Conservation (phyloP, 2,797 vertebrate species). For the Karalla daura region DNA sequence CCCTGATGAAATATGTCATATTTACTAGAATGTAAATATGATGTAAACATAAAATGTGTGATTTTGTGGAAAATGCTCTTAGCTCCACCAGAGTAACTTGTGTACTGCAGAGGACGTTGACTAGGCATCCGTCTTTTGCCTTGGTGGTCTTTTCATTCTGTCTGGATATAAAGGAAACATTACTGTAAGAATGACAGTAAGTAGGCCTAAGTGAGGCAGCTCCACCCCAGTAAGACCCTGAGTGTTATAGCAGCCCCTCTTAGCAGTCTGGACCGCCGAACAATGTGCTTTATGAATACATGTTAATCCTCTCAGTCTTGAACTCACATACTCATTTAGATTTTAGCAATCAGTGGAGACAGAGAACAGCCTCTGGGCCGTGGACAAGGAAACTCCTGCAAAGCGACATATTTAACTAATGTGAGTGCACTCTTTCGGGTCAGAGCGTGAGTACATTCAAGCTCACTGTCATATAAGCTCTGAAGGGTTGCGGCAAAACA, state of each 20-base stretch:
- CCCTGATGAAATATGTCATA: no score
- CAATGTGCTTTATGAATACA: conserved; percentile 53
- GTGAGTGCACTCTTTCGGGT: not conserved
- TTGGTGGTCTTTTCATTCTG: conserved; percentile 41
- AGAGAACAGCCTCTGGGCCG: not conserved
- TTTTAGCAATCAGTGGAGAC: conserved; percentile 1
- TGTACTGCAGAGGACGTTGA: conserved; percentile 22
- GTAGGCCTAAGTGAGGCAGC: conserved; percentile 38
- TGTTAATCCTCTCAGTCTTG: conserved; percentile 49
- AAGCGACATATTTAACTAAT: conserved; percentile 2
- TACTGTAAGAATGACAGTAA: conserved; percentile 55
- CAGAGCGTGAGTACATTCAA: conserved; percentile 1
- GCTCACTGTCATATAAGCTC: conserved; percentile 1
- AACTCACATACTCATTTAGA: conserved; percentile 28
- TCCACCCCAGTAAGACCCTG: conserved; percentile 35
- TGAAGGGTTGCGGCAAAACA: conserved; percentile 6
- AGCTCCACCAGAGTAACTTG: conserved; percentile 1
- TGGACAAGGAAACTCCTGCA: not conserved
- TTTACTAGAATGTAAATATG: no score
- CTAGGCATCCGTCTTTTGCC: not conserved
- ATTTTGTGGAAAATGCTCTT: conserved; percentile 2
- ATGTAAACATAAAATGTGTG: no score
- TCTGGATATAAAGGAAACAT: conserved; percentile 45
- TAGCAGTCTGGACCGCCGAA: conserved; percentile 53
- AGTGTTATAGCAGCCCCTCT: conserved; percentile 48